Evolutionary conservation across 1,140 invertebrate species (phyloP), one percentile per base, ranked within the genome.

Genomic region (Zaprionus gabonicus): DNA sequence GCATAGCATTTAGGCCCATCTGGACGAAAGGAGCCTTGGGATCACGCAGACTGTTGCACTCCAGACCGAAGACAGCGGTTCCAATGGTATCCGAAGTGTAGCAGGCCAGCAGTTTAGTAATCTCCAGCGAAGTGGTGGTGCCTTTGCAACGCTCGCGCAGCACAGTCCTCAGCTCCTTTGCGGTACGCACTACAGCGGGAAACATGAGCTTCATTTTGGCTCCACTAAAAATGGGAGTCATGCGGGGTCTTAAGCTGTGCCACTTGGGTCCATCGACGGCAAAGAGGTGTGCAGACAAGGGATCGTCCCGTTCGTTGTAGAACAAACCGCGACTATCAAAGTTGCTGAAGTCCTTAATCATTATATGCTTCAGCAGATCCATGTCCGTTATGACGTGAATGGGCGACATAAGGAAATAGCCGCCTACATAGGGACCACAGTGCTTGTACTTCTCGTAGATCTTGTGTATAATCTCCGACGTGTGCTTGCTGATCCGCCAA

Each of bases 361-460:
- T 76, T 4, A 96, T 92, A 15, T 93, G 83, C 78, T 95, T 95
- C 0, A 96, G 93, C 0, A 96, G 78, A n/a, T 95, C 93, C 15
- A 94, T 93, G 84, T 96, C 94, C 46, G 67, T 51, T 0, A 86
- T 27, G 4, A 88, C 34, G 23, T 63, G 74, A 1, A 56, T 34
- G 1, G 71, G 74, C 9, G 27, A 41, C 17, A 77, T 13, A 1
- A 76, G 51, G 36, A 76, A 81, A 41, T 77, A 85, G 2, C 69
- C 31, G 0, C 85, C 85, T 7, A 71, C 46, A 63, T 77, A 71
- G 2, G 85, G 82, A 12, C 68, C 80, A 20, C 23, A 46, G 25
- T 80, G 64, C 27, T 74, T 80, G 34, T 58, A 80, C 28, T 51
- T 60, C 0, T 17, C 9, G 36, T 84, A 82, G 0, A 72, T 49